Conservation (phyloP, 2,888 invertebrate species). For the Temnothorax rugatulus region DNA sequence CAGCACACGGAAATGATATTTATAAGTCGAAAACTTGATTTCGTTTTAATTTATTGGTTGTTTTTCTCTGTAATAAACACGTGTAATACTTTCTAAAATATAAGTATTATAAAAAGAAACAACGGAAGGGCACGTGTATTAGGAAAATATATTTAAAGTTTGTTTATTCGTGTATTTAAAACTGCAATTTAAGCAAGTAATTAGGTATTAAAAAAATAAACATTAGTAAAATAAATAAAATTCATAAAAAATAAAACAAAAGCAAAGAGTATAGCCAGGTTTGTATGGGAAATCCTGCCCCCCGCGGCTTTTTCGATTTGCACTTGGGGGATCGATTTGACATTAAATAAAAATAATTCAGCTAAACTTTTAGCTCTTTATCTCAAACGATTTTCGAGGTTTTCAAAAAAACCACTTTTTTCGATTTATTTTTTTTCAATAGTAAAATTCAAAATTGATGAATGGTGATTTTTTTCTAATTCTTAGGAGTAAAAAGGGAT, state of each 20-base stretch:
- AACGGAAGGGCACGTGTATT: not conserved
- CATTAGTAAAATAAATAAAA: not conserved
- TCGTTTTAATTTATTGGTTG: not conserved
- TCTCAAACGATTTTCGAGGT: too few species aligned
- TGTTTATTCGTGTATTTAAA: not conserved
- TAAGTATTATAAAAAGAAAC: not conserved
- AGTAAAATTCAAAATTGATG: too few species aligned
- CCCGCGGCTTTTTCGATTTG: too few species aligned
- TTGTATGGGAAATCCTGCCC: too few species aligned
- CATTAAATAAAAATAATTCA: too few species aligned
- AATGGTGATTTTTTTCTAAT: too few species aligned
- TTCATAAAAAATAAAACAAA: not conserved
- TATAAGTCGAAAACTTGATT: constrained; percentile 10
- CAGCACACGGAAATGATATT: not conserved
- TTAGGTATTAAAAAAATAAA: not conserved
- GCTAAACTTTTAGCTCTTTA: too few species aligned
- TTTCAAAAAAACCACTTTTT: too few species aligned
- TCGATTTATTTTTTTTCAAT: too few species aligned
- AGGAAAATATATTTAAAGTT: not conserved
- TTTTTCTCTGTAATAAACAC: not conserved
- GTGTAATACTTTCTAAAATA: not conserved
- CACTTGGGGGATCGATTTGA: too few species aligned
- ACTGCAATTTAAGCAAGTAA: not conserved
- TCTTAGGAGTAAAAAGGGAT: too few species aligned
- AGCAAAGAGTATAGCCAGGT: too few species aligned